phyloP scores from a whole-genome alignment of 1,140 invertebrate species.

The Tenebrio molitor region DNA sequence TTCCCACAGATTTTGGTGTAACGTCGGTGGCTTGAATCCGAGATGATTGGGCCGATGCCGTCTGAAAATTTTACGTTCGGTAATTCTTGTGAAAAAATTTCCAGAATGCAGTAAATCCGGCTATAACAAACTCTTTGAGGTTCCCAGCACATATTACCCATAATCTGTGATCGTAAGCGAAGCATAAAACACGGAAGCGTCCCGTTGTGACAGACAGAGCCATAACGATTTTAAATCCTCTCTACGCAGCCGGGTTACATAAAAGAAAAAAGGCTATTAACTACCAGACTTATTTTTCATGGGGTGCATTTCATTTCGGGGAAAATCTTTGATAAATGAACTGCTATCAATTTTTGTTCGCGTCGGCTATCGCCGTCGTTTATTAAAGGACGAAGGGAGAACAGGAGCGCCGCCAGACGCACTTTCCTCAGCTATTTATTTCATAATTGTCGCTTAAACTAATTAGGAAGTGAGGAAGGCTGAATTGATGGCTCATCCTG shows the following conservation, averaged over 20 bases:
- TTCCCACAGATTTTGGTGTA: no score
- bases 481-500: no score
- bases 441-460: slow-evolving; percentile 9
- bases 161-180: slow-evolving; percentile 56
- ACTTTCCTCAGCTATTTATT: background rate
- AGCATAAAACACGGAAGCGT: slow-evolving; percentile 52
- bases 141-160: slow-evolving; percentile 52
- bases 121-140: slow-evolving; percentile 47
- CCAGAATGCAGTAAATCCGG: slow-evolving; percentile 32
- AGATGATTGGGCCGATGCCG: background rate
- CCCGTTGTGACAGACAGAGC: slow-evolving; percentile 53
- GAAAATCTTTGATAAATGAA: slow-evolving; percentile 59
- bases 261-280: slow-evolving; percentile 50
- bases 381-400: slow-evolving; percentile 13
- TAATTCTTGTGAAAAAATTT: slow-evolving; percentile 32
- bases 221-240: slow-evolving; percentile 54
- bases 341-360: slow-evolving; percentile 57
- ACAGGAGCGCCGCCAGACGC: background rate
- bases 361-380: slow-evolving; percentile 43
- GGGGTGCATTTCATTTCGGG: slow-evolving; percentile 57
- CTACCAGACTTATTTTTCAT: slow-evolving; percentile 55
- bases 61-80: slow-evolving; percentile 10
- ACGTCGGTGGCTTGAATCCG: no score
- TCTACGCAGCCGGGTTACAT: slow-evolving; percentile 47
- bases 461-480: no score